Evolutionary conservation across 2,797 vertebrate species (phyloP).

Genomic region (Argentina silus): DNA sequence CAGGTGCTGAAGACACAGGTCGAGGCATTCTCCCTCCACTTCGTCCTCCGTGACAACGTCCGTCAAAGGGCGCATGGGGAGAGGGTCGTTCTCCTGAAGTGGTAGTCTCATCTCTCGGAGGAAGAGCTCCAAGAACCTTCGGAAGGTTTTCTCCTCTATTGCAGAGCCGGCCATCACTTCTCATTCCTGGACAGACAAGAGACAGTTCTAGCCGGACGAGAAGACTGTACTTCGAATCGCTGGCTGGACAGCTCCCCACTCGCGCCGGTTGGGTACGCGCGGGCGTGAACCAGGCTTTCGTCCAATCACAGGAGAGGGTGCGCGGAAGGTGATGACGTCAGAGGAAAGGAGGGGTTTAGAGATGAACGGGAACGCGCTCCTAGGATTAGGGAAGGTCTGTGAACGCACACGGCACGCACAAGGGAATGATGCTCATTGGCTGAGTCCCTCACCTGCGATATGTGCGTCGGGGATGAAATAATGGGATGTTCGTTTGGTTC

Average conservation of each 20-base stretch:
- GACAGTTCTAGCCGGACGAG: slow-evolving; percentile 47
- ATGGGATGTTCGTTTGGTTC: too few relatives aligned
- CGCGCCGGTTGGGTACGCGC: slow-evolving; percentile 47
- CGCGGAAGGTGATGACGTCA: slow-evolving; percentile 51
- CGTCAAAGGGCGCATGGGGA: slow-evolving; percentile 87
- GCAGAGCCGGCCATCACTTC: slow-evolving; percentile 88
- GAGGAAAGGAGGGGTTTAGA: slow-evolving; percentile 14
- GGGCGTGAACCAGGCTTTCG: slow-evolving; percentile 35
- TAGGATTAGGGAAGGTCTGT: slow-evolving; percentile 11
- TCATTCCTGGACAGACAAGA: slow-evolving; percentile 83
- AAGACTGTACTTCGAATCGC: slow-evolving; percentile 60
- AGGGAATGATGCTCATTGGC: slow-evolving; percentile 3
- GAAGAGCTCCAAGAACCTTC: slow-evolving; percentile 96
- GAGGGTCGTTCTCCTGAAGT: slow-evolving; percentile 88
- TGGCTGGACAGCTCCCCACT: slow-evolving; percentile 60
- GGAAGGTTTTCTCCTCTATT: slow-evolving; percentile 97
- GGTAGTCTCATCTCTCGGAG: slow-evolving; percentile 93
- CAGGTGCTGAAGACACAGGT: slow-evolving; percentile 93
- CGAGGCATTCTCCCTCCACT: slow-evolving; percentile 94
- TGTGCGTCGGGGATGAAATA: neutral
- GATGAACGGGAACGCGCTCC: slow-evolving; percentile 16
- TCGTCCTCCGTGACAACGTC: slow-evolving; percentile 93
- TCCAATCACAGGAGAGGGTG: slow-evolving; percentile 39
- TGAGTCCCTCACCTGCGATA: slow-evolving; percentile 19
- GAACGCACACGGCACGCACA: too few relatives aligned